These are phyloP conservation scores for Yponomeuta plumbellus DNA, from an alignment of 2,888 invertebrate species.

Conservation along the genomic window DNA sequence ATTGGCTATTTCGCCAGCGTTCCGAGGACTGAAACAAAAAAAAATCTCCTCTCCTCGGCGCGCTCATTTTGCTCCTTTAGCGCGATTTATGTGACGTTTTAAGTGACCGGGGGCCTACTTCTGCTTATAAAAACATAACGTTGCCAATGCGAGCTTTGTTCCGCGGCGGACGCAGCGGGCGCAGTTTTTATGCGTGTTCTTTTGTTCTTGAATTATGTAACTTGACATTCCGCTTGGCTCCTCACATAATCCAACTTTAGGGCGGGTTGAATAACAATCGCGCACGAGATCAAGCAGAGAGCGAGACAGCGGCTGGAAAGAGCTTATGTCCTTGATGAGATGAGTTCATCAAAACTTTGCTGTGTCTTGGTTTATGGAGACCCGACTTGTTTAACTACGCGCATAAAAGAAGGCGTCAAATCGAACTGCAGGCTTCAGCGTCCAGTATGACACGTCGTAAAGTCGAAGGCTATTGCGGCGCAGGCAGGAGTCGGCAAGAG, in stretches of 20 bases:
- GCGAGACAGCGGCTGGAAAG: background rate
- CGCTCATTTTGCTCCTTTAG: slow-evolving; percentile 21
- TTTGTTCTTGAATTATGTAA: slow-evolving; percentile 70
- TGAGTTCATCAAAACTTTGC: background rate
- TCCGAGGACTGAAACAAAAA: slow-evolving; percentile 12
- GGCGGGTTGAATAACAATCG: slow-evolving; percentile 1
- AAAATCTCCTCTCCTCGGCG: background rate
- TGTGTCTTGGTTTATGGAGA: background rate
- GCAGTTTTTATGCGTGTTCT: slow-evolving; percentile 51
- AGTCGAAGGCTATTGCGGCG: slow-evolving; percentile 5
- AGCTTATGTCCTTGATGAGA: background rate
- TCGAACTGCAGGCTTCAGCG: background rate
- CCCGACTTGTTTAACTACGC: background rate
- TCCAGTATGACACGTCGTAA: background rate
- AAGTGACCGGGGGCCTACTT: slow-evolving; percentile 54
- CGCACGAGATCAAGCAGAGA: background rate
- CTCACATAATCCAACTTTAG: background rate
- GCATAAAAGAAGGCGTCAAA: slow-evolving; percentile 5
- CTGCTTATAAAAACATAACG: slow-evolving; percentile 52
- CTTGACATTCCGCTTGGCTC: slow-evolving; percentile 39
- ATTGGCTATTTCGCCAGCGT: slow-evolving; percentile 12
- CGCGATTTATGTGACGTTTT: slow-evolving; percentile 68
- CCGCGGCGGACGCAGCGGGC: slow-evolving; percentile 51
- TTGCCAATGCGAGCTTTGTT: slow-evolving; percentile 58
- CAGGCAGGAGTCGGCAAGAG: slow-evolving; percentile 1